phyloP scores from a whole-genome alignment of 2,797 vertebrate genomes.

The Ambastaia sidthimunki region DNA sequence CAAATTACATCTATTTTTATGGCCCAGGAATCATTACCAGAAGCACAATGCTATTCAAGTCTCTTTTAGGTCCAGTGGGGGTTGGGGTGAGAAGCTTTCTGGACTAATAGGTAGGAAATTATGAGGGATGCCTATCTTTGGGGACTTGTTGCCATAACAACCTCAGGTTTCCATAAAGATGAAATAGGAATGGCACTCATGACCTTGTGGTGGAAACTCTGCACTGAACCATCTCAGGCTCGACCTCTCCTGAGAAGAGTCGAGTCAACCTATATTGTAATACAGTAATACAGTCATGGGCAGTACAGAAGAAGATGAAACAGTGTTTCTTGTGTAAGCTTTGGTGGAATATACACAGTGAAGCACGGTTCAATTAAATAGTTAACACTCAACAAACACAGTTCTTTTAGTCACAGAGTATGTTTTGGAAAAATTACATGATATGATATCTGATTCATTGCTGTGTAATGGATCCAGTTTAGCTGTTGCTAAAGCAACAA shows the following conservation, averaged over 20 bases:
- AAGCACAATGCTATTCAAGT: background rate
- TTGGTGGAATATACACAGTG: background rate
- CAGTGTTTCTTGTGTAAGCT: no score
- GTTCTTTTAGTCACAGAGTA: background rate
- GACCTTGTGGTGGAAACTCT: slow-evolving; percentile 7
- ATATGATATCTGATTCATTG: background rate
- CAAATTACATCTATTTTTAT: slow-evolving; percentile 1
- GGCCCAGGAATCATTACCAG: background rate
- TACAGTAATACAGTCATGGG: background rate
- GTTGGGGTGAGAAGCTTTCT: slow-evolving; percentile 6
- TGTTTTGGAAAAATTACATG: background rate
- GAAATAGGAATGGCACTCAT: slow-evolving; percentile 6
- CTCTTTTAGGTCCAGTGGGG: background rate
- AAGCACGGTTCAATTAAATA: background rate
- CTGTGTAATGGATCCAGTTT: background rate
- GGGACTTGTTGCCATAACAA: slow-evolving; percentile 49
- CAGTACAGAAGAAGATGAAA: background rate
- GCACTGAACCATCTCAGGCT: slow-evolving; percentile 6
- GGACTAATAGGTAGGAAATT: slow-evolving; percentile 28
- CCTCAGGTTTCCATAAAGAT: slow-evolving; percentile 1
- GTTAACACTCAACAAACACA: background rate
- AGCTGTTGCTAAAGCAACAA: slow-evolving; percentile 27
- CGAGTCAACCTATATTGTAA: background rate
- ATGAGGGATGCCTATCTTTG: slow-evolving; percentile 24
- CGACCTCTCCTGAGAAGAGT: background rate